Percentiles rank a stretch among this genome's conserved stretches.
Conservation (phyloP, 37 sponge, comb jelly and placozoan species). For the Halisarca cf. caerulea region DNA sequence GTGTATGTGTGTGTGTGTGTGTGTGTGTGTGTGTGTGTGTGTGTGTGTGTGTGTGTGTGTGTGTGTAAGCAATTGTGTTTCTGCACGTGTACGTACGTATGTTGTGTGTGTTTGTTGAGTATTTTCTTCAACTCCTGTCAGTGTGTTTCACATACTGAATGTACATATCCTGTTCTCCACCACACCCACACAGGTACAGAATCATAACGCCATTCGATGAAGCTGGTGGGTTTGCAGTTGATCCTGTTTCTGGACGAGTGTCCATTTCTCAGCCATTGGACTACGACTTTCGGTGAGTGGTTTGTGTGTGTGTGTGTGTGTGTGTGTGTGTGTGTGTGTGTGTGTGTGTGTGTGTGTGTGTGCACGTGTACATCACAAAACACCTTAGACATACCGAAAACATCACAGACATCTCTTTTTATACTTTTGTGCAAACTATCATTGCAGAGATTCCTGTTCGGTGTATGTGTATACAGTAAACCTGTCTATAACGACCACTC, state of each 20-base stretch:
- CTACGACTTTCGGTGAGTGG: slow-evolving; percentile 62
- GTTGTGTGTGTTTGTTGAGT: slow-evolving; percentile 15
- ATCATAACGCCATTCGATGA: slow-evolving; percentile 56
- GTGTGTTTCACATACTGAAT: too few species aligned
- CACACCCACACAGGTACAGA: slow-evolving; percentile 51
- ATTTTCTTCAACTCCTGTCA: too few species aligned
- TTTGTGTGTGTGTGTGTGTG: slow-evolving; percentile 13
- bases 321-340: background rate
- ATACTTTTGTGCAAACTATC: too few species aligned
- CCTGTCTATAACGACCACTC: too few species aligned
- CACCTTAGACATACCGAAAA: too few species aligned
- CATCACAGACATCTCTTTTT: too few species aligned
- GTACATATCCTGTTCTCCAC: too few species aligned
- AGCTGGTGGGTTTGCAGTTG: slow-evolving; percentile 64
- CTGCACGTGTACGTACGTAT: background rate
- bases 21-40: slow-evolving; percentile 38
- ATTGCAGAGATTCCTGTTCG: too few species aligned
- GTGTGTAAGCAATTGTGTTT: slow-evolving; percentile 5
- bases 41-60: slow-evolving; percentile 23
- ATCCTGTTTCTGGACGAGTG: slow-evolving; percentile 48
- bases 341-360: background rate
- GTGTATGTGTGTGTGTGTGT: slow-evolving; percentile 36
- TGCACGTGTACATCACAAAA: background rate
- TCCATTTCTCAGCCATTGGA: slow-evolving; percentile 41
- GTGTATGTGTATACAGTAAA: too few species aligned